A percentile compares a stretch with the other conserved stretches of the same genome.
Evolutionary conservation across 2,113 vertebrate species (phyloP).

Genomic region (Ophiodon elongatus): DNA sequence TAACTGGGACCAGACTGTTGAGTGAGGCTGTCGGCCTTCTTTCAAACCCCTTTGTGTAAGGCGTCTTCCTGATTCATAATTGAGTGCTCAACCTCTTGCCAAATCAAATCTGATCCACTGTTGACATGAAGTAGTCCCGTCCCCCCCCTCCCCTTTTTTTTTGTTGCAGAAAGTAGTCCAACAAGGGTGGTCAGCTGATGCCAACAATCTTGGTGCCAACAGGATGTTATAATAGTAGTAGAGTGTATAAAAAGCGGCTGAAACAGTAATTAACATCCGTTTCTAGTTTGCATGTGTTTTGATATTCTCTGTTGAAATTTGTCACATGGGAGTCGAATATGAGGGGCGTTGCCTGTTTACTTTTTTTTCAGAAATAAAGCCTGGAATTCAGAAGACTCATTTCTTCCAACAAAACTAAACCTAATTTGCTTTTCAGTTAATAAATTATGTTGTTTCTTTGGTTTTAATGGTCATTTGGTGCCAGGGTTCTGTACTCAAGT

Average conservation of each 20-base stretch:
- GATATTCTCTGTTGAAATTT: constrained; percentile 63
- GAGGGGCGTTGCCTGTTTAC: constrained; percentile 44
- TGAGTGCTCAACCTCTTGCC: constrained; percentile 42
- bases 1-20: constrained; percentile 60
- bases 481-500: constrained; percentile 25
- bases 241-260: constrained; percentile 63
- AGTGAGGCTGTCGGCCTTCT: constrained; percentile 61
- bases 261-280: constrained; percentile 67
- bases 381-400: constrained; percentile 21
- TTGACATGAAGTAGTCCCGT: constrained; percentile 52
- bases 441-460: constrained; percentile 8
- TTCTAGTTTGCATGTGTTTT: constrained; percentile 67
- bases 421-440: constrained; percentile 27
- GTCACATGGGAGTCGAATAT: constrained; percentile 44
- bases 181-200: constrained; percentile 61
- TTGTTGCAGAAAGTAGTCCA: constrained; percentile 50
- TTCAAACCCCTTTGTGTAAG: constrained; percentile 46
- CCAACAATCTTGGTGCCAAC: constrained; percentile 70
- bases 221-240: constrained; percentile 75
- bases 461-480: constrained; percentile 48
- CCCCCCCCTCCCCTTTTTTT: not conserved
- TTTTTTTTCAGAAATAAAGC: constrained; percentile 37
- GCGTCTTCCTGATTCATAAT: constrained; percentile 61
- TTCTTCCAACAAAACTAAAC: constrained; percentile 18
- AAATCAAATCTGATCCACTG: constrained; percentile 59